phyloP scores from a whole-genome alignment of 2,888 invertebrate species.

The Mamestra brassicae region DNA sequence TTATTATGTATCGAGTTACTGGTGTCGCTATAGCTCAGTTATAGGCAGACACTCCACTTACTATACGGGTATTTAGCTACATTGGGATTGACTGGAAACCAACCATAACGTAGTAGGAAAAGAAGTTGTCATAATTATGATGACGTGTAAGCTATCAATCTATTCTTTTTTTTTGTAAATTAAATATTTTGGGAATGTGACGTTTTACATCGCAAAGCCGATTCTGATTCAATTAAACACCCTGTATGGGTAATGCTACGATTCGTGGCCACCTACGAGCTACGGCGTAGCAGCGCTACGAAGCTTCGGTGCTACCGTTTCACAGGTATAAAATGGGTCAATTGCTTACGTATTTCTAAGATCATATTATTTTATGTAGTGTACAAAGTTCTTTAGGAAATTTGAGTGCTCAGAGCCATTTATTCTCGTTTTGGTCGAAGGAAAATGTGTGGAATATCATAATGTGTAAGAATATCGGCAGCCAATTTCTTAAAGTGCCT shows the following conservation, averaged over 20 bases:
- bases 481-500: constrained; percentile 56
- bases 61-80: not conserved
- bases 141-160: not conserved
- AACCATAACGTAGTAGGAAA: not conserved
- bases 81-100: too few relatives aligned
- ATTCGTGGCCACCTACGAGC: constrained; percentile 46
- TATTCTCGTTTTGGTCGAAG: constrained; percentile 37
- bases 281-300: constrained; percentile 43
- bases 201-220: not conserved
- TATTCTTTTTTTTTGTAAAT: not conserved
- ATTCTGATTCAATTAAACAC: constrained; percentile 20
- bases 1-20: too few relatives aligned
- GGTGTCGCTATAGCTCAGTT: not conserved
- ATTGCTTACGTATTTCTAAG: constrained; percentile 56
- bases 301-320: constrained; percentile 36
- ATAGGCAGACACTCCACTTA: not conserved
- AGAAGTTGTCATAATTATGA: not conserved
- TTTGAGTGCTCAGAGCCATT: constrained; percentile 54
- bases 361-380: constrained; percentile 59
- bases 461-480: constrained; percentile 51
- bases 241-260: constrained; percentile 18
- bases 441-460: constrained; percentile 37
- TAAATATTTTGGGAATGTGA: not conserved
- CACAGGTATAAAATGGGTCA: constrained; percentile 57
- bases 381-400: constrained; percentile 53